A percentile compares a stretch with the other conserved stretches of the same genome.
Evolutionary conservation across 2,113 vertebrate genomes (phyloP).

Genomic region (Aramus guarauna): DNA sequence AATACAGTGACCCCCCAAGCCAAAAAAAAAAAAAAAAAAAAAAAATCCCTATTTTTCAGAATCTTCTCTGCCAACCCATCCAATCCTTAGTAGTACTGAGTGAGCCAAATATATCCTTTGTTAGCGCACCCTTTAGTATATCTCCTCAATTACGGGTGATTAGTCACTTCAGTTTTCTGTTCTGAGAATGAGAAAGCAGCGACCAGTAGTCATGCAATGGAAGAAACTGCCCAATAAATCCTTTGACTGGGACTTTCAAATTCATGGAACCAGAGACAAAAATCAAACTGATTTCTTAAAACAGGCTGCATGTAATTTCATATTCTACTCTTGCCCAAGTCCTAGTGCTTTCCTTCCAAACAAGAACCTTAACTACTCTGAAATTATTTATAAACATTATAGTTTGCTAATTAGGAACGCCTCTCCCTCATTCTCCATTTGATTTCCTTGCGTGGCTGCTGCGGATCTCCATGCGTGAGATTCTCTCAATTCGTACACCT

Average conservation of each 20-base stretch:
- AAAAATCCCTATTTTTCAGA: background rate
- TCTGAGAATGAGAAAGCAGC: background rate
- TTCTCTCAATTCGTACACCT: background rate
- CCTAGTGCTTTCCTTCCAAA: background rate
- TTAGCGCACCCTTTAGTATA: background rate
- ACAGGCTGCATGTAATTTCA: background rate
- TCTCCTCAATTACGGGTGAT: background rate
- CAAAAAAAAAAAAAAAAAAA: too few species aligned
- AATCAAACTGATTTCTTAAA: background rate
- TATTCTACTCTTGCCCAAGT: background rate
- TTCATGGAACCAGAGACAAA: background rate
- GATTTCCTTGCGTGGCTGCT: background rate
- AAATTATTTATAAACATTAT: background rate
- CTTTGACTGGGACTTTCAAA: background rate
- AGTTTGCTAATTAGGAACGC: background rate
- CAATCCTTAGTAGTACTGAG: background rate
- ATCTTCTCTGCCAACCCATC: background rate
- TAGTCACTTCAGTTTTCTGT: background rate
- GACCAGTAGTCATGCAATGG: background rate
- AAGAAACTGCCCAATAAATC: background rate
- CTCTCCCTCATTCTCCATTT: background rate
- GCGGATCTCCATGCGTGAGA: background rate
- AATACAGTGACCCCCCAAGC: background rate
- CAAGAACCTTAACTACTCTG: background rate
- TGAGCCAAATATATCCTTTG: background rate